Evolutionary conservation across 2,888 invertebrate genomes (phyloP).

Genomic region (Archips crataeganus): DNA sequence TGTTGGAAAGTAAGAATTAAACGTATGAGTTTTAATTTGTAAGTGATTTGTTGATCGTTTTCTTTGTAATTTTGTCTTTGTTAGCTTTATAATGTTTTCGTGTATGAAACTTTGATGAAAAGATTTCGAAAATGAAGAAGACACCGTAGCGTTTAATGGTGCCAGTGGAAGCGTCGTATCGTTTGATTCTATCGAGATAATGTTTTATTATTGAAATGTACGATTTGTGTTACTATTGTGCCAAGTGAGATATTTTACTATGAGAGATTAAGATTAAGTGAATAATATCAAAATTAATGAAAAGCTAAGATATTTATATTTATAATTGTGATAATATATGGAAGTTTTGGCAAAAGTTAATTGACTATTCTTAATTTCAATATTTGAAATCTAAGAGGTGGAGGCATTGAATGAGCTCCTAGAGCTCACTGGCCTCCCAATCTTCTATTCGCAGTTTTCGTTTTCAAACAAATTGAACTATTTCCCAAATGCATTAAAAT

Average conservation of each 20-base stretch:
- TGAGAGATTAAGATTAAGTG: constrained; percentile 84
- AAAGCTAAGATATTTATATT: constrained; percentile 82
- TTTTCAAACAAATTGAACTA: constrained; percentile 20
- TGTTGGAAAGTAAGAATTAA: constrained; percentile 79
- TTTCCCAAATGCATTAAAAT: constrained; percentile 66
- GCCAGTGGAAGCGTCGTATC: constrained; percentile 65
- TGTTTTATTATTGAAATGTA: constrained; percentile 75
- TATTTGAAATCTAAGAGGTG: constrained; percentile 63
- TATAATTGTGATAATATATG: constrained; percentile 84
- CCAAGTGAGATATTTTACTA: constrained; percentile 83
- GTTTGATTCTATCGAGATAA: constrained; percentile 66
- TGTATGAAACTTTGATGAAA: constrained; percentile 68
- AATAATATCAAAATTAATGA: constrained; percentile 83
- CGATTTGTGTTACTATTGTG: constrained; percentile 83
- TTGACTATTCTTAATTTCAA: constrained; percentile 67
- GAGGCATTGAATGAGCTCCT: constrained; percentile 15
- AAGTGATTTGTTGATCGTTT: constrained; percentile 84
- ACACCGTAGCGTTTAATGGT: constrained; percentile 70
- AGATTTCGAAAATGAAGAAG: constrained; percentile 64
- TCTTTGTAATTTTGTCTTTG: constrained; percentile 84
- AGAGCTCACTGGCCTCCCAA: constrained; percentile 41
- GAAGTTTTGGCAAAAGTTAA: constrained; percentile 79
- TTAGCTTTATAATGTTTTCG: constrained; percentile 82
- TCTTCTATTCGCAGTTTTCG: constrained; percentile 39
- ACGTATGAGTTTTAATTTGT: constrained; percentile 82